Evolutionary conservation across 2,113 vertebrate species (phyloP).

Genomic region (Tor tambroides): DNA sequence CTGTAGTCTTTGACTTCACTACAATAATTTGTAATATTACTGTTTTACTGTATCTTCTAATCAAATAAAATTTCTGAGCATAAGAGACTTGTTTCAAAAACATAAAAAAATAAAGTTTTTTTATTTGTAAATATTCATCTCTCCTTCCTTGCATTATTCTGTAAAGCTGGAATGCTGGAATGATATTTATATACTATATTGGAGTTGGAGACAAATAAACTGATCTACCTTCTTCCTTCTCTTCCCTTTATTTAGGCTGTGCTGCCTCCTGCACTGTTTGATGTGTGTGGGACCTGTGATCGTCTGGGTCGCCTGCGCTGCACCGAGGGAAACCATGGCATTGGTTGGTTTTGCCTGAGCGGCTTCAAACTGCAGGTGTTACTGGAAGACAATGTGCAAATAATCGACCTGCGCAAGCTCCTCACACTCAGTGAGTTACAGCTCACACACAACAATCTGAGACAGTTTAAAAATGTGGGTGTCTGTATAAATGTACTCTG

Average conservation of each 20-base stretch:
- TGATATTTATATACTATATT: background rate
- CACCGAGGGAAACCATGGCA: conserved; percentile 72
- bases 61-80: background rate
- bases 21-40: background rate
- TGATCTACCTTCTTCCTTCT: background rate
- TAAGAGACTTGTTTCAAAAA: background rate
- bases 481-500: conserved; percentile 52
- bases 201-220: background rate
- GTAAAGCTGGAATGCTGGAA: background rate
- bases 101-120: background rate
- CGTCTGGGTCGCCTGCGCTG: conserved; percentile 78
- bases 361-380: conserved; percentile 69
- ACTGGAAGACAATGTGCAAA: conserved; percentile 66
- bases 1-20: background rate
- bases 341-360: conserved; percentile 79
- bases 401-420: conserved; percentile 78
- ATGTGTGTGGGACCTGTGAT: conserved; percentile 74
- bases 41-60: background rate
- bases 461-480: background rate
- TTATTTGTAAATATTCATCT: background rate
- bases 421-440: conserved; percentile 81
- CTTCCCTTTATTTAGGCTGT: conserved; percentile 68
- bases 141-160: background rate
- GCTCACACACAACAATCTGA: background rate
- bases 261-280: conserved; percentile 66